Conservation (phyloP, 2,888 invertebrate genomes). For the Campoletis raptor region DNA sequence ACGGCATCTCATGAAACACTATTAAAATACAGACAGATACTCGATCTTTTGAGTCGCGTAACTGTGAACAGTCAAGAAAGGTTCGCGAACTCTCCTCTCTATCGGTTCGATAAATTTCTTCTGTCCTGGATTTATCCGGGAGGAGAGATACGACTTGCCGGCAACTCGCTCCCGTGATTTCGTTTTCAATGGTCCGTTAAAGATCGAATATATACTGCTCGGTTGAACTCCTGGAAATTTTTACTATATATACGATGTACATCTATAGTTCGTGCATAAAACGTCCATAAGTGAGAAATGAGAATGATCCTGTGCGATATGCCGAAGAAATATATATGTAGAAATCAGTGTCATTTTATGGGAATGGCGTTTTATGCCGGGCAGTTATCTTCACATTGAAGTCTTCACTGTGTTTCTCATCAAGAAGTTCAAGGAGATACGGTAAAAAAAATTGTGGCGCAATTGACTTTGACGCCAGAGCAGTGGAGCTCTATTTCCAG, state of each 20-base stretch:
- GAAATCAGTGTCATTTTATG: conserved; percentile 24
- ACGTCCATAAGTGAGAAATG: conserved; percentile 50
- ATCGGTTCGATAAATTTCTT: conserved; percentile 61
- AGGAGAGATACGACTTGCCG: conserved; percentile 60
- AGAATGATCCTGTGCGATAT: conserved; percentile 28
- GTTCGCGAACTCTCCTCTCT: conserved; percentile 32
- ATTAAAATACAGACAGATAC: conserved; percentile 42
- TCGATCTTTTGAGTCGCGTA: conserved; percentile 33
- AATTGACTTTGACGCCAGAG: not conserved
- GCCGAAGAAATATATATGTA: conserved; percentile 11
- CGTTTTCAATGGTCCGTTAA: conserved; percentile 65
- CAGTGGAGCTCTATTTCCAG: not conserved
- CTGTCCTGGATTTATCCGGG: conserved; percentile 60
- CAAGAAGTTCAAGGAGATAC: not conserved
- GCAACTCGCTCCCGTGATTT: conserved; percentile 54
- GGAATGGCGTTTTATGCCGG: conserved; percentile 10
- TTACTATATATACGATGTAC: conserved; percentile 1
- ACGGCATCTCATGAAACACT: not conserved
- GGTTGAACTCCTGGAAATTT: conserved; percentile 51
- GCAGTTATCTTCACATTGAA: conserved; percentile 13
- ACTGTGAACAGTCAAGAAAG: conserved; percentile 40
- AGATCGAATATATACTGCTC: conserved; percentile 66
- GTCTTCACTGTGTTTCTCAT: conserved; percentile 15
- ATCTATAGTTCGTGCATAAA: conserved; percentile 17
- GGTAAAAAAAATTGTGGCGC: not conserved